Percentiles rank a stretch among this genome's conserved stretches.
Conservation (phyloP, 2,797 vertebrate genomes). For the Tenualosa thibaudeaui region DNA sequence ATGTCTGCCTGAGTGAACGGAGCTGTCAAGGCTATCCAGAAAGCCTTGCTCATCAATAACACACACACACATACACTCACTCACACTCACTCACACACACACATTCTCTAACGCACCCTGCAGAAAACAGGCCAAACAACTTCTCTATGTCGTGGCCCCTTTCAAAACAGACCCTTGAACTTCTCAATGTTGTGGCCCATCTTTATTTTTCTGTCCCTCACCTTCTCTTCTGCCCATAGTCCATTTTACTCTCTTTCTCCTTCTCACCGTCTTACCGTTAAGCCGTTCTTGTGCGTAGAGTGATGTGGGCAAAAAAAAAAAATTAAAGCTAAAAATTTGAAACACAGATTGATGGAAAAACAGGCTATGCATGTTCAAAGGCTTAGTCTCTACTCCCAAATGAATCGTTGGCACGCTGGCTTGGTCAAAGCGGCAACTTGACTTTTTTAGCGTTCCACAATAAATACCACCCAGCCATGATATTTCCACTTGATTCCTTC, state of each 20-base stretch:
- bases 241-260: not conserved
- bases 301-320: not conserved
- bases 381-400: not conserved
- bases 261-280: not conserved
- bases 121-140: too few species aligned
- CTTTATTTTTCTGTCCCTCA: too few species aligned
- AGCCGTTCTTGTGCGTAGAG: not conserved
- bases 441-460: slow-evolving; percentile 20
- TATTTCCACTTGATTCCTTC: slow-evolving; percentile 20
- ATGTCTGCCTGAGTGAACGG: slow-evolving; percentile 41
- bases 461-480: slow-evolving; percentile 13
- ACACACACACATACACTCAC: not conserved
- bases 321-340: not conserved
- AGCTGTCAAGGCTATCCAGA: not conserved
- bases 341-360: not conserved
- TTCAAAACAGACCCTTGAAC: too few species aligned
- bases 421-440: not conserved
- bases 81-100: not conserved
- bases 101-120: not conserved
- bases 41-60: not conserved
- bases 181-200: too few species aligned
- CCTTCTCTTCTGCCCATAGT: too few species aligned
- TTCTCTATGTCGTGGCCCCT: too few species aligned
- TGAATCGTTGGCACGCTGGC: not conserved
- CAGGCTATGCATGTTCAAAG: not conserved